phyloP scores from a whole-genome alignment of 1,140 invertebrate species.

The Philotrypesis tridentata region DNA sequence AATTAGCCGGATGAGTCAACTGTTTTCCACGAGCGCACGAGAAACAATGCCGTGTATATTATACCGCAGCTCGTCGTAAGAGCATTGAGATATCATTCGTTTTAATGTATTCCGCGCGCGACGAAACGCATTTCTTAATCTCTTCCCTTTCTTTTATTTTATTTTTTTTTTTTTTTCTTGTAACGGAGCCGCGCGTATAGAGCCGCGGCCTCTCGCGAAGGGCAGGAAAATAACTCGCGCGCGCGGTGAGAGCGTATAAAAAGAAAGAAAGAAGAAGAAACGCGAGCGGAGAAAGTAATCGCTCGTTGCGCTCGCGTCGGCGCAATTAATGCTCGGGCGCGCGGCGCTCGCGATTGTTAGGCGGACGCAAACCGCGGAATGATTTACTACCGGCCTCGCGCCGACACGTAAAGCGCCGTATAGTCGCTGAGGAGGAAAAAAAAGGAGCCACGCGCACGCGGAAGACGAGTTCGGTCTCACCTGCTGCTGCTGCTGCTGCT shows the following conservation, averaged over 20 bases:
- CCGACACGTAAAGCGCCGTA: not conserved
- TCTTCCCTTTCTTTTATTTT: too few species aligned
- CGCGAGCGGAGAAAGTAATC: not conserved
- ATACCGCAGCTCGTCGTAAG: too few species aligned
- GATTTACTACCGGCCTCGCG: not conserved
- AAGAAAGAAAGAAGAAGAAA: too few species aligned
- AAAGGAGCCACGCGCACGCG: conserved; percentile 15
- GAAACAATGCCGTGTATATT: too few species aligned
- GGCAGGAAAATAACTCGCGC: not conserved
- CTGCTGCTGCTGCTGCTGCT: not conserved
- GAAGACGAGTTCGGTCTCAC: conserved; percentile 16
- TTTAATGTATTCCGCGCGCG: conserved; percentile 14
- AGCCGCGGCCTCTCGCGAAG: conserved; percentile 3
- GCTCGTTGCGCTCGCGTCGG: not conserved
- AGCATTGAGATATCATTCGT: conserved; percentile 36
- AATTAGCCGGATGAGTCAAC: too few species aligned
- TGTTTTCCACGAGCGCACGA: too few species aligned
- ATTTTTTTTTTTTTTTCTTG: conserved; percentile 14
- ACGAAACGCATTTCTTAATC: not conserved
- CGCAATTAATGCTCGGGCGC: conserved; percentile 19
- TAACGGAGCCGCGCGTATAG: too few species aligned
- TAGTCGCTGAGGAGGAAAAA: not conserved
- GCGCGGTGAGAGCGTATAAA: not conserved
- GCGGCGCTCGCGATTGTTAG: conserved; percentile 23
- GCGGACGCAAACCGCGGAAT: conserved; percentile 10